phyloP scores from a whole-genome alignment of 2,888 invertebrate species.

The Idaea dimidiata region DNA sequence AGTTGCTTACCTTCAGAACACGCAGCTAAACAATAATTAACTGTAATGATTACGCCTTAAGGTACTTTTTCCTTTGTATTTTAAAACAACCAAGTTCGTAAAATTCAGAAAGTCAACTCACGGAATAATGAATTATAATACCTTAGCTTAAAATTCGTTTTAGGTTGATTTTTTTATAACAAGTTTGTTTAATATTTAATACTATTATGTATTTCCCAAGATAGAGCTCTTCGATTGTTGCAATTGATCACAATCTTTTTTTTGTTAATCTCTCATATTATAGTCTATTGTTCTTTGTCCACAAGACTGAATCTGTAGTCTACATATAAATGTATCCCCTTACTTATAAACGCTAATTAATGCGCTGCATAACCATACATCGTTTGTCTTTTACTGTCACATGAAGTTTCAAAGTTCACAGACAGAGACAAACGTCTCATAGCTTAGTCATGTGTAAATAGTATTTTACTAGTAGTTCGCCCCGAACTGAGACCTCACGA shows the following conservation, averaged over 20 bases:
- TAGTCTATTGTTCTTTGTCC: background rate
- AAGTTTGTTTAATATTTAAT: background rate
- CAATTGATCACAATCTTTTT: background rate
- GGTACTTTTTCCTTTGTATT: background rate
- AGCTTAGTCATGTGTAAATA: no score
- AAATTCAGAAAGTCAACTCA: background rate
- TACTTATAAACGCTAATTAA: no score
- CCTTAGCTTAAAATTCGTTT: background rate
- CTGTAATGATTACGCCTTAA: background rate
- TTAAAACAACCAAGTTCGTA: background rate
- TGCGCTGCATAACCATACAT: no score
- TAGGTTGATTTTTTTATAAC: background rate
- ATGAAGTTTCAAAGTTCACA: no score
- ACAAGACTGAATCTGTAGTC: background rate
- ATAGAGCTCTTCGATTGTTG: background rate
- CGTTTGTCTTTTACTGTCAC: no score
- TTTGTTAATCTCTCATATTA: background rate
- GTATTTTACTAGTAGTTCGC: no score
- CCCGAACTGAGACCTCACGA: no score
- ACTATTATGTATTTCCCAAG: background rate
- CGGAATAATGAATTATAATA: background rate
- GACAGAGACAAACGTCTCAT: no score
- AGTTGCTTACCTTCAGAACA: conserved; percentile 51
- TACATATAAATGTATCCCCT: no score
- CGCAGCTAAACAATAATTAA: background rate